phyloP scores from a whole-genome alignment of 2,113 vertebrate species.

The Brachyistius frenatus region DNA sequence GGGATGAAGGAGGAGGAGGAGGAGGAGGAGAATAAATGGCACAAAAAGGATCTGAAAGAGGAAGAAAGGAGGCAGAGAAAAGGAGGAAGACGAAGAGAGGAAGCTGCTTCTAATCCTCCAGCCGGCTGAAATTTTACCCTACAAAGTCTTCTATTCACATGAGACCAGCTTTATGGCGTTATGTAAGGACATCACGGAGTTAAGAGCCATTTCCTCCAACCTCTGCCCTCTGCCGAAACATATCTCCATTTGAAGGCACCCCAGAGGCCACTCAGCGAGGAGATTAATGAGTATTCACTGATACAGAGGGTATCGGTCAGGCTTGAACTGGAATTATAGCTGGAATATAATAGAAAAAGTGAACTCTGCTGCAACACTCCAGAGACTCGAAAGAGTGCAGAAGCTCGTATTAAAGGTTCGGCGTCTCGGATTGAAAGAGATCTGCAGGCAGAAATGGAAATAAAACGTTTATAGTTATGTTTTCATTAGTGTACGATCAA shows the following conservation, averaged over 20 bases:
- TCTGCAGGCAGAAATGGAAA: too few relatives aligned
- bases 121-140: neutral
- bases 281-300: too few relatives aligned
- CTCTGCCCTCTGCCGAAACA: conserved; percentile 48
- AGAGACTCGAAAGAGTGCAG: too few relatives aligned
- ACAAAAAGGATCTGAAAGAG: neutral
- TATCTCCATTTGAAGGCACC: conserved; percentile 16
- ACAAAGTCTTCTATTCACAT: conserved; percentile 39
- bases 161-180: conserved; percentile 37
- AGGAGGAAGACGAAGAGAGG: neutral
- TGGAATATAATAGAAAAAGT: neutral
- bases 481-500: too few relatives aligned
- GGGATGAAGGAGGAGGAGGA: neutral
- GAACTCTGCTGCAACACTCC: too few relatives aligned
- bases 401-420: too few relatives aligned
- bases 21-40: neutral
- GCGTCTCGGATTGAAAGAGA: too few relatives aligned
- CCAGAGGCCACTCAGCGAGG: conserved; percentile 40
- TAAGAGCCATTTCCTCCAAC: conserved; percentile 35
- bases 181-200: conserved; percentile 36
- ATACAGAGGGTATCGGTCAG: neutral
- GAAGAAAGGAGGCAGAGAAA: neutral
- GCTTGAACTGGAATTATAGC: neutral
- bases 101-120: conserved; percentile 37
- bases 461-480: too few relatives aligned